Evolutionary conservation across 2,113 vertebrate species (phyloP), one percentile per base, ranked within the genome.

Genomic region (Corynorhinus townsendii): DNA sequence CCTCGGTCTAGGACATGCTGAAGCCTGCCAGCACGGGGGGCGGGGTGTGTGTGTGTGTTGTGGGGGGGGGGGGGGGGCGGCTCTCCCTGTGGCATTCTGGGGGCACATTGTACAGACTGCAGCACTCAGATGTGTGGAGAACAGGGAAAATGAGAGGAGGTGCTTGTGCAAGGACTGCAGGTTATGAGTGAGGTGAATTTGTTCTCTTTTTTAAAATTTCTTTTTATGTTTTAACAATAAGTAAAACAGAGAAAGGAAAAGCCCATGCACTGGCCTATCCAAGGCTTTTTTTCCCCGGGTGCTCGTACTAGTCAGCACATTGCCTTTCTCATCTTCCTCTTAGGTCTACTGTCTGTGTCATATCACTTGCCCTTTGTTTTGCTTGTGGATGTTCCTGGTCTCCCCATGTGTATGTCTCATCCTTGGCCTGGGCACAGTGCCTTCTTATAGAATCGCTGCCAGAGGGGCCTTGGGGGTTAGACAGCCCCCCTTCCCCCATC

Each of bases 261-360:
- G 1, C 4, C 8, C 35, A 0, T 3, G 3, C 2, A 7, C 4
- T 2, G 1, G 52, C n/a, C 20, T 30, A 11, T 1, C 14, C 11
- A 9, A 28, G 0, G 1, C 40, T 22, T 38, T 45, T 38, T 24
- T 59, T 17, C 66, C 38, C 26, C 12, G 0, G n/a, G 10, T 2
- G 47, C 33, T 76, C 16, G 0, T 6, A 7, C 54, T 12, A 2
- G 11, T 56, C 11, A 4, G 0, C 7, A 64, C 0, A 0, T 2
- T 45, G 20, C 19, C n/a, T 14, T 72, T 47, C 45, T 52, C 52
- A 52, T 30, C n/a, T 4, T 3, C 62, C n/a, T 69, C 71, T 2
- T 0, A n/a, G 64, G 11, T 20, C 16, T 11, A 7, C 71, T 19
- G 14, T 38, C 75, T 17, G 6, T 3, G 30, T 12, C 45, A 1